Conservation (phyloP, 2,888 invertebrate genomes). For the Rapana venosa region DNA sequence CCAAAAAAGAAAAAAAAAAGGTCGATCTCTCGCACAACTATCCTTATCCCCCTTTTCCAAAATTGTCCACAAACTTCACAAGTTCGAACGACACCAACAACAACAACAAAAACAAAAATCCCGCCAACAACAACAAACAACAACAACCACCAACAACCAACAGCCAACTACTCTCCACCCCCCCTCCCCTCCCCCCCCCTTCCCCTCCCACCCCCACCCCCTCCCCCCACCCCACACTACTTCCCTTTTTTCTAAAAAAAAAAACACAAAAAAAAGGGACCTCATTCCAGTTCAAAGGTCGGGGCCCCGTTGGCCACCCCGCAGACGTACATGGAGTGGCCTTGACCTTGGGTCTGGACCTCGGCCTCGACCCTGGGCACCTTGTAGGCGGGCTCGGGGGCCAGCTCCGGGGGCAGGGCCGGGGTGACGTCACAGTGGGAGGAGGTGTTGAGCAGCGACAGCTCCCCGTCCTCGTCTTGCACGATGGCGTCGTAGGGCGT, state of each 20-base stretch:
- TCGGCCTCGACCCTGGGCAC: constrained; percentile 32
- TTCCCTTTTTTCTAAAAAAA: not conserved
- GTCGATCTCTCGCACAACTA: no score
- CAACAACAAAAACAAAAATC: not conserved
- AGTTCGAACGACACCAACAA: not conserved
- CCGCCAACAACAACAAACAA: not conserved
- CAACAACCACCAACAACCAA: not conserved
- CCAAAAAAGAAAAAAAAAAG: not conserved
- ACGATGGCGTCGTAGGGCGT: constrained; percentile 42
- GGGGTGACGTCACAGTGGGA: constrained; percentile 40
- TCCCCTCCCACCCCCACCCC: no score
- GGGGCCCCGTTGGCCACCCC: not conserved
- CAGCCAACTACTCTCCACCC: not conserved
- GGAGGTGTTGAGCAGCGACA: constrained; percentile 39
- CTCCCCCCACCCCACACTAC: no score
- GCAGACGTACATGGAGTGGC: constrained; percentile 30
- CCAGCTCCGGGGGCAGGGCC: constrained; percentile 37
- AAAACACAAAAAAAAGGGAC: not conserved
- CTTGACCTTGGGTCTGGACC: constrained; percentile 36
- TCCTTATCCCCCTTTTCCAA: not conserved
- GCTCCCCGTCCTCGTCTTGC: constrained; percentile 34
- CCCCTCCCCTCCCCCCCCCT: no score
- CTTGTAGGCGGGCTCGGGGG: constrained; percentile 38
- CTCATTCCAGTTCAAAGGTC: constrained; percentile 20
- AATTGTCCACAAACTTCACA: not conserved